phyloP scores from a whole-genome alignment of 2,888 invertebrate genomes.

The Norana najaformis region DNA sequence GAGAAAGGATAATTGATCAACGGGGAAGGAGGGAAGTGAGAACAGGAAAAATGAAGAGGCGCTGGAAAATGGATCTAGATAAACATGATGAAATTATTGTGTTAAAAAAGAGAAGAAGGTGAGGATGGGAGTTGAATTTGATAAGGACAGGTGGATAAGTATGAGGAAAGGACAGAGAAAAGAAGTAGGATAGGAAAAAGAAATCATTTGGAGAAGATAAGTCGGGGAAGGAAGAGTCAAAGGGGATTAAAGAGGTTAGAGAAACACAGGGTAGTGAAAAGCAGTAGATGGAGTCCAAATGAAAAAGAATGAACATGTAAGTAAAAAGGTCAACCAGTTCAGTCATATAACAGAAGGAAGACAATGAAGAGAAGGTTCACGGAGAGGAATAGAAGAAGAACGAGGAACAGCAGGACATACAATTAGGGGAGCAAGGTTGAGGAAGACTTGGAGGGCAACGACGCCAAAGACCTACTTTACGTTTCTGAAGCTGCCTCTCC shows the following conservation, averaged over 20 bases:
- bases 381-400: too few relatives aligned
- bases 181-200: too few relatives aligned
- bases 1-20: too few relatives aligned
- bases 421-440: too few relatives aligned
- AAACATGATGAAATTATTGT: not conserved
- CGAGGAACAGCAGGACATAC: too few relatives aligned
- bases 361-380: too few relatives aligned
- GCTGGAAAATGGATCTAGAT: not conserved
- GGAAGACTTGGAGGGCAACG: too few relatives aligned
- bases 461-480: not conserved
- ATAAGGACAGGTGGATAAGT: not conserved
- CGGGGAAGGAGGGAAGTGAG: not conserved
- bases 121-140: not conserved
- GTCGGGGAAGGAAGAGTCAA: not conserved
- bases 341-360: too few relatives aligned
- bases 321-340: too few relatives aligned
- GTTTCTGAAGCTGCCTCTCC: not conserved
- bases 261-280: not conserved
- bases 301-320: too few relatives aligned
- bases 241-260: not conserved
- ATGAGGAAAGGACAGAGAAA: not conserved
- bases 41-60: not conserved
- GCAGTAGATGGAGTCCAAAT: too few relatives aligned
- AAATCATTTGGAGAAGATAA: not conserved
- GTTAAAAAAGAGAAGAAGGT: not conserved